Evolutionary conservation across 1,140 invertebrate genomes (phyloP), one percentile per base, ranked within the genome.

Genomic region (Pseudomyrmex dendroicus): DNA sequence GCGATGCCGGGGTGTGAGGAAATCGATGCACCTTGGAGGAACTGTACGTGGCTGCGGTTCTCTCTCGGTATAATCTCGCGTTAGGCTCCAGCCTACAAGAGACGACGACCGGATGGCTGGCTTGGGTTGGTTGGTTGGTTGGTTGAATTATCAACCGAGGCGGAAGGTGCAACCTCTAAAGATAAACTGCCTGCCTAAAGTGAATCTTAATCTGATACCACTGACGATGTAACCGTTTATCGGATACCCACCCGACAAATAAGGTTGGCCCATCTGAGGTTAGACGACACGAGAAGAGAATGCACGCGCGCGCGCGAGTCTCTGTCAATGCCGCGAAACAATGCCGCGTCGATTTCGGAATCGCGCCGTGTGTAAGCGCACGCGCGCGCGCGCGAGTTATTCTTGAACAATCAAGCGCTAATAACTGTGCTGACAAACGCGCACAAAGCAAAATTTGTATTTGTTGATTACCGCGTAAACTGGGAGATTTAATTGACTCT

Each of bases 1-100:
- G 64, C 73, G 59, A 73, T 61, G 22, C 61, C 35, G 35, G 35
- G 91, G 92, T 91, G 64, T 90, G 91, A 87, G 92, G 91, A 93
- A 93, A 94, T 94, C 93, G 92, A 94, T 94, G 91, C 90, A 94
- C 91, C 93, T 94, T 92, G 90, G 89, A 89, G 78, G 85, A 85
- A 86, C 78, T 77, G 35, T 35, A 59, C 62, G 57, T 63, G 22
- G 57, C 64, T 77, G 54, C 57, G 25, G 59, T 44, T 52, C 56
- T 59, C 68, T 59, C 74, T 63, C 73, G 10, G 73, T 84, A 83
- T 87, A 89, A 85, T 85, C 85, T 85, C 73, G 85, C 73, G 35
- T 35, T 84, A 86, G 70, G 70, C 66, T 80, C 22, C 44, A 80
- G 76, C 76, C 76, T 80, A 80, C 54, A 80, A 80, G 76, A 80